Conservation (phyloP, 1,140 invertebrate species). For the Maniola jurtina region DNA sequence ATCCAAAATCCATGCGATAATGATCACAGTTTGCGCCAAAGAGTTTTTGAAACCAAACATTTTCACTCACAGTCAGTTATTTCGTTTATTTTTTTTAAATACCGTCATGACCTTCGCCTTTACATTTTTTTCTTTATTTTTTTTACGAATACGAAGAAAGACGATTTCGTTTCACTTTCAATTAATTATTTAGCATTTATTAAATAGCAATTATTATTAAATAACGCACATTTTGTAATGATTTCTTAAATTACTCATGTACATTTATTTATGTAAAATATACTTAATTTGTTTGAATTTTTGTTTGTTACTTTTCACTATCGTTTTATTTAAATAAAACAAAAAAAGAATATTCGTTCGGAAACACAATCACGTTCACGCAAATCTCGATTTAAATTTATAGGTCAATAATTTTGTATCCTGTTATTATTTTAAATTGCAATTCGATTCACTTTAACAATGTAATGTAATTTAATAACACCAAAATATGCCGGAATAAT, state of each 20-base stretch:
- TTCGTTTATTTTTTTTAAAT: neutral
- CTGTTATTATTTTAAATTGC: neutral
- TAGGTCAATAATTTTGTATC: slow-evolving; percentile 2
- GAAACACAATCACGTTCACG: neutral
- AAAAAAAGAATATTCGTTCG: neutral
- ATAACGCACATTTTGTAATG: neutral
- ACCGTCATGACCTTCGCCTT: neutral
- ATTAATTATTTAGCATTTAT: neutral
- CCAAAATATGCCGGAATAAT: neutral
- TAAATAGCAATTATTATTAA: too few species aligned
- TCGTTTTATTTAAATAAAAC: neutral
- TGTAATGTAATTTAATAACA: neutral
- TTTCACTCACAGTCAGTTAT: slow-evolving; percentile 28
- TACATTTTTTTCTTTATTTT: neutral
- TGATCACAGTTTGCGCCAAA: slow-evolving; percentile 41
- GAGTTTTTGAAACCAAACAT: slow-evolving; percentile 64
- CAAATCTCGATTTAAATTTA: neutral
- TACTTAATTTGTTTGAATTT: too few species aligned
- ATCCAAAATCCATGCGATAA: slow-evolving; percentile 48
- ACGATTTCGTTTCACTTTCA: neutral
- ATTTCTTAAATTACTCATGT: neutral
- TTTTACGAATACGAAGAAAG: neutral
- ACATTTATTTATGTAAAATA: neutral
- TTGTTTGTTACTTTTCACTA: too few species aligned
- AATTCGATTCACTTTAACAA: neutral